Base-by-base conservation (phyloP, 2,888 invertebrate species). In the Lingula anatina region DNA sequence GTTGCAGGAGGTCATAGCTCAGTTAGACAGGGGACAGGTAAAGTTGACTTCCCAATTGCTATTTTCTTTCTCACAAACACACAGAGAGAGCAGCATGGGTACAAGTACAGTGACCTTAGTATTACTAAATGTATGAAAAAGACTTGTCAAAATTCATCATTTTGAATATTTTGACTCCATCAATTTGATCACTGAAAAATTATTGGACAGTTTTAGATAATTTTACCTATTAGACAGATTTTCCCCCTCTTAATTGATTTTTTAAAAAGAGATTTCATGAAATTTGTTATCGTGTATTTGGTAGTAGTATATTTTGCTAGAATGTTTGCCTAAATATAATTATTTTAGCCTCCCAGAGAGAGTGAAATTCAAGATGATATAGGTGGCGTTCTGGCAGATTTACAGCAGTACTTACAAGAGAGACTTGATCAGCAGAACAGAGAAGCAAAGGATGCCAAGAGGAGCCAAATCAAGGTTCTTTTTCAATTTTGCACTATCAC, bases 311-410 rank as follows among this genome's bases (percentile, higher is more conserved):
- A 20, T 9, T 15, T 41, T n/a, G 23, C 18, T 41, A 20, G 3
- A 3, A 41, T 31, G 15, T 38, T 28, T 42, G 21, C 20, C 15
- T 36, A n/a, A n/a, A n/a, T n/a, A n/a, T n/a, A n/a, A 7, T 20
- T 46, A 23, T 52, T 54, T n/a, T 51, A 66, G 69, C 55, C 56
- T 39, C 55, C 61, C 2, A 60, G 65, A n/a, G 59, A 64, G 26
- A 66, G 66, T 15, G 57, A 63, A 7, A 55, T 51, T 48, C 63
- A 64, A 18, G 61, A 61, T 28, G 72, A 71, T 50, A 51, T 64
- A 25, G 56, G 71, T 5, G 72, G 69, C 2, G 56, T 68, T 18
- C 65, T 73, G 46, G 64, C 61, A 51, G 68, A 71, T 38, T 51
- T 73, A 15, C 70, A 72, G 50, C 56, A 65, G 15, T 64, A 65